A percentile compares a stretch with the other conserved stretches of the same genome.
Conservation (phyloP, 1,140 invertebrate species). For the Drepana arcuata region DNA sequence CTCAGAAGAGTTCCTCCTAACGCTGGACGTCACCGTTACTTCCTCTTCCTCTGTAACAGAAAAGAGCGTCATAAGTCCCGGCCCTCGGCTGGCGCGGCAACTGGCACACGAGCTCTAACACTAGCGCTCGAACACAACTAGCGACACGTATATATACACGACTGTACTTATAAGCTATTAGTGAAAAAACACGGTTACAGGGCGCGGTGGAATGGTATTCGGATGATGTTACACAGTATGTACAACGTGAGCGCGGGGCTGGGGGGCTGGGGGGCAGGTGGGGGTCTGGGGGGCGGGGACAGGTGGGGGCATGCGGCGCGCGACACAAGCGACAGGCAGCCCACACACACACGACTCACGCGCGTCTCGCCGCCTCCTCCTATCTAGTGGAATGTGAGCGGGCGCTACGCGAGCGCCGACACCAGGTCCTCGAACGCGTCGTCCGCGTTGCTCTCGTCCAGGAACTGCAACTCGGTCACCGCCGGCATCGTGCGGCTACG, state of each 20-base stretch:
- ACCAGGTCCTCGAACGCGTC: constrained; percentile 84
- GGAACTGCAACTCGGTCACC: constrained; percentile 75
- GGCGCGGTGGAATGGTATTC: constrained; percentile 23
- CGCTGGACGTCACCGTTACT: constrained; percentile 63
- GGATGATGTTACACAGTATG: constrained; percentile 28
- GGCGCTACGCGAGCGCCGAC: constrained; percentile 67
- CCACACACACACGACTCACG: constrained; percentile 69
- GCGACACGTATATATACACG: constrained; percentile 45
- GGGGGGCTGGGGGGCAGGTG: constrained; percentile 6
- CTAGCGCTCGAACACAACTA: too few species aligned
- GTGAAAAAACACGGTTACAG: constrained; percentile 64
- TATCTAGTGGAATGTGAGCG: constrained; percentile 57
- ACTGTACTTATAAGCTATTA: constrained; percentile 65
- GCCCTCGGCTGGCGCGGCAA: too few species aligned
- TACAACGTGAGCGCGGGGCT: constrained; percentile 19
- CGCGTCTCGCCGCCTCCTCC: constrained; percentile 53
- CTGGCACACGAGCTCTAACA: too few species aligned
- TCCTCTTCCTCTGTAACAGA: constrained; percentile 57
- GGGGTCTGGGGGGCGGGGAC: constrained; percentile 5
- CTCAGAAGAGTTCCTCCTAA: constrained; percentile 59
- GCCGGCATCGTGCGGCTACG: constrained; percentile 83
- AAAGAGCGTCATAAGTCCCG: too few species aligned
- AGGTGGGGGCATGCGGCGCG: constrained; percentile 33
- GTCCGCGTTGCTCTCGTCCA: constrained; percentile 81
- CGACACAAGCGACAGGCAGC: constrained; percentile 54